A percentile compares a stretch with the other conserved stretches of the same genome.
These are phyloP conservation scores for Hemicentrotus pulcherrimus DNA, from an alignment of 35 echinoderm and acorn worm species.

Conservation along the genomic window DNA sequence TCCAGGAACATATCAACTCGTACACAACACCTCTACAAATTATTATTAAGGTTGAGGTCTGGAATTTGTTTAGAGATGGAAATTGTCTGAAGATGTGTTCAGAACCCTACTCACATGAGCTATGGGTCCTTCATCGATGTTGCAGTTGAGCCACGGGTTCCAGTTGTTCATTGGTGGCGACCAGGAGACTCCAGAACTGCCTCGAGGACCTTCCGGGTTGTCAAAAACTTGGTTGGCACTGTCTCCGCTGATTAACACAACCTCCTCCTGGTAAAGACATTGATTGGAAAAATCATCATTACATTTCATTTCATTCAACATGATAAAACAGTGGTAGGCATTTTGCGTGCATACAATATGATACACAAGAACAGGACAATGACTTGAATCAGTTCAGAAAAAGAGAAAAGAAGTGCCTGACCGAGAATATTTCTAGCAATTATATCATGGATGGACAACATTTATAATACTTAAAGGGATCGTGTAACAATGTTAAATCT, in stretches of 20 bases:
- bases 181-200: slow-evolving; percentile 86
- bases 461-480: too few species aligned
- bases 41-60: too few species aligned
- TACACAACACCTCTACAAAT: too few species aligned
- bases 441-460: too few species aligned
- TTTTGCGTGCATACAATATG: not conserved
- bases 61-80: too few species aligned
- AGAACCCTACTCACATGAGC: slow-evolving; percentile 76
- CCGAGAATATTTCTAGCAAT: too few species aligned
- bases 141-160: slow-evolving; percentile 96
- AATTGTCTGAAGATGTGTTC: not conserved
- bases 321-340: not conserved
- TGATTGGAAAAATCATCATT: not conserved
- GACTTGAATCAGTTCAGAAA: too few species aligned
- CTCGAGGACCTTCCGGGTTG: slow-evolving; percentile 75
- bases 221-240: slow-evolving; percentile 65
- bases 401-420: too few species aligned
- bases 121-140: slow-evolving; percentile 97
- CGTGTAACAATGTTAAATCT: too few species aligned
- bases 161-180: slow-evolving; percentile 94
- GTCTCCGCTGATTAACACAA: slow-evolving; percentile 51
- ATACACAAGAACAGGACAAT: not conserved
- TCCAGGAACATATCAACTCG: too few species aligned
- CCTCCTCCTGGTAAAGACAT: slow-evolving; percentile 41
- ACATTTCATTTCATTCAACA: not conserved